phyloP scores from a whole-genome alignment of 2,797 vertebrate genomes.

The Scolopax rusticola region DNA sequence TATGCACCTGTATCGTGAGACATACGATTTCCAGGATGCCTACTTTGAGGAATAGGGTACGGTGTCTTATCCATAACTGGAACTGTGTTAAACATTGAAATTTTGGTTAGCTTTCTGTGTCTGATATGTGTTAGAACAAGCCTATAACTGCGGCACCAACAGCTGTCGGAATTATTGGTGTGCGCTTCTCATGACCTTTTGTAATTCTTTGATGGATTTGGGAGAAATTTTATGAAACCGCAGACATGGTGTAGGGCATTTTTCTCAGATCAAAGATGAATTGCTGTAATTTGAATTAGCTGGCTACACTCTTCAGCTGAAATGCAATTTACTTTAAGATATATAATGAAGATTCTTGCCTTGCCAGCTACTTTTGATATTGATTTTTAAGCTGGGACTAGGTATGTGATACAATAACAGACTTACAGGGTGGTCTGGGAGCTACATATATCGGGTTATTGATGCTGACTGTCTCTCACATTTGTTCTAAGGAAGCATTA shows the following conservation, averaged over 20 bases:
- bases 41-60: neutral
- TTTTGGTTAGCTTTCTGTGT: neutral
- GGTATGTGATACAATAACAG: conserved; percentile 42
- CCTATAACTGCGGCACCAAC: neutral
- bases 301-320: conserved; percentile 31
- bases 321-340: conserved; percentile 61
- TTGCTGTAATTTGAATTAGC: conserved; percentile 69
- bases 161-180: neutral
- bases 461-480: conserved; percentile 25
- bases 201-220: conserved; percentile 41
- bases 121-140: neutral
- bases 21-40: neutral
- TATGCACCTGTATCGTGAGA: neutral
- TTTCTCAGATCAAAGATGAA: conserved; percentile 62
- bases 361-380: conserved; percentile 70
- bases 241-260: neutral
- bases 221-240: conserved; percentile 47
- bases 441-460: conserved; percentile 61
- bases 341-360: conserved; percentile 62
- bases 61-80: neutral
- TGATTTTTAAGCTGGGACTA: conserved; percentile 60
- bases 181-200: neutral
- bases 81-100: neutral
- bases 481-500: conserved; percentile 12
- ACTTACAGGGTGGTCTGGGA: conserved; percentile 39